Conservation (phyloP, 2,888 invertebrate genomes). For the Acleris laterana region DNA sequence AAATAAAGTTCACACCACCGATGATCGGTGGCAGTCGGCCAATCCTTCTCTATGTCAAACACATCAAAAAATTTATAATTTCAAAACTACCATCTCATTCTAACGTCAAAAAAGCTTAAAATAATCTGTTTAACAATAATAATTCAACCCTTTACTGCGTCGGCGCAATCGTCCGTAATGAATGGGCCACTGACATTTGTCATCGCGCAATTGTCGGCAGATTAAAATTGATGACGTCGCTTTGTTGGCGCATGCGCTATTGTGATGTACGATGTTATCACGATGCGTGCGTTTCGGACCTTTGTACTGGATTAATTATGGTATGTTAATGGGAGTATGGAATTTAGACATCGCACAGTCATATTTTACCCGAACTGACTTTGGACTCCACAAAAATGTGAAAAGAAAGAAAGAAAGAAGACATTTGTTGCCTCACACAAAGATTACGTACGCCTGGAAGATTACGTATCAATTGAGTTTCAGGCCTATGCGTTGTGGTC, state of each 20-base stretch:
- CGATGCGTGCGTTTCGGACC: constrained; percentile 57
- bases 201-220: constrained; percentile 83
- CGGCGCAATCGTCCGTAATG: constrained; percentile 75
- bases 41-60: too few species aligned
- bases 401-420: too few species aligned
- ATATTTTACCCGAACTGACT: neutral
- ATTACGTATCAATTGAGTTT: too few species aligned
- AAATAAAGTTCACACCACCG: too few species aligned
- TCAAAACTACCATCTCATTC: neutral
- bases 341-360: neutral
- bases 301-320: constrained; percentile 31
- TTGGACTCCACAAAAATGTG: too few species aligned
- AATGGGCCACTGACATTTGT: constrained; percentile 83
- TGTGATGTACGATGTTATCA: constrained; percentile 64
- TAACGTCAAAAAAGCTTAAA: constrained; percentile 19
- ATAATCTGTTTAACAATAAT: constrained; percentile 63
- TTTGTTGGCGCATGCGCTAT: constrained; percentile 68
- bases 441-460: too few species aligned
- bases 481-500: too few species aligned
- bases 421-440: too few species aligned
- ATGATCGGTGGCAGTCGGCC: too few species aligned
- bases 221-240: constrained; percentile 84
- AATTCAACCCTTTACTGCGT: constrained; percentile 76
- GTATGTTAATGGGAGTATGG: constrained; percentile 11
- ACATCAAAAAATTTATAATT: neutral